Base-by-base conservation (phyloP, 2,113 vertebrate genomes). In the Hippocampus abdominalis region DNA sequence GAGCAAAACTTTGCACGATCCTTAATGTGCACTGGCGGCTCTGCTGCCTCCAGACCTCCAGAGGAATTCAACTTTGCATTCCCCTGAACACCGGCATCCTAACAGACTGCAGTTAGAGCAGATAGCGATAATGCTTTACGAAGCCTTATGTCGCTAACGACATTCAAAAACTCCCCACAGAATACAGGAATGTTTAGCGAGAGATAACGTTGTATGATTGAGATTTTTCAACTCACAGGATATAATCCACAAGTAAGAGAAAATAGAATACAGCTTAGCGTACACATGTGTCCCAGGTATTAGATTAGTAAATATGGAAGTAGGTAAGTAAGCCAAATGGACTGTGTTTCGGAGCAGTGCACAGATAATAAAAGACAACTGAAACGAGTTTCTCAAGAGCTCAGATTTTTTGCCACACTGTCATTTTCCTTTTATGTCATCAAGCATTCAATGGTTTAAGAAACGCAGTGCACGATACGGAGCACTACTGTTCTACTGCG, bases 11-110 rank as follows among this genome's bases (percentile, higher is more conserved):
- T 18, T 18, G 13, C 46, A 18, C 5, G 3, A 5, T 48, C 46
- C 15, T 48, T 4, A 48, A 48, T 48, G 60, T 39, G 18, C 32
- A 11, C 9, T 36, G 7, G 59, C 8, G 66, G 66, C 72, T 67
- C 69, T 63, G 72, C 74, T 71, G 65, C 49, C 70, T 76, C 70
- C 68, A 69, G 68, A 70, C 79, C 78, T 57, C 76, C 77, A 59
- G 71, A 81, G 68, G 85, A 86, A 87, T 90, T 85, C 79, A 79
- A 69, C 9, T 16, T 40, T 62, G 68, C 84, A 90, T 90, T 91
- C 88, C 85, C 79, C 69, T 76, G 70, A 88, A 88, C 82, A 85
- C 82, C 83, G 76, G 69, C 81, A 82, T 64, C 69, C 72, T 44
- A 75, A 71, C 57, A 67, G 3, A 46, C 40, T 53, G 72, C 27